phyloP scores from a whole-genome alignment of 2,888 invertebrate species.

The Pachydiplax longipennis region DNA sequence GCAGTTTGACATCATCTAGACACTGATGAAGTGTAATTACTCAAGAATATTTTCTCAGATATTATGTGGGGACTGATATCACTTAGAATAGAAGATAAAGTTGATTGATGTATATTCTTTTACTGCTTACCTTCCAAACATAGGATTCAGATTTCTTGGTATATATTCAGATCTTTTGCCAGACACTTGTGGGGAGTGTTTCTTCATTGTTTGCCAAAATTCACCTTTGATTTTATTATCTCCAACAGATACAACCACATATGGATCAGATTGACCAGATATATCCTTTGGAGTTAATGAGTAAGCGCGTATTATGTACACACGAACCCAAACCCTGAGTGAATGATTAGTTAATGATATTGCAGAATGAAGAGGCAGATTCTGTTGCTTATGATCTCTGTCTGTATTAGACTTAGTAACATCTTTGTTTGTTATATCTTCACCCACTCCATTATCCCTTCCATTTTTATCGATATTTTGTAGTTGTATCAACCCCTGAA shows the following conservation, averaged over 20 bases:
- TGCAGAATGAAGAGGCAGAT: too few relatives aligned
- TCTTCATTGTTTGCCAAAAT: not conserved
- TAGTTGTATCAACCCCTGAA: not conserved
- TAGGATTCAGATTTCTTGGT: conserved; percentile 78
- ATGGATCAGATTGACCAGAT: conserved; percentile 79
- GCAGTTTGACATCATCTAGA: too few relatives aligned
- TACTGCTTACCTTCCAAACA: conserved; percentile 75
- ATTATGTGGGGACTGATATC: too few relatives aligned
- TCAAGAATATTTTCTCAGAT: too few relatives aligned
- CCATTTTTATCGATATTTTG: not conserved
- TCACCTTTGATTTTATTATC: conserved; percentile 63
- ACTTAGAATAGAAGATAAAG: too few relatives aligned
- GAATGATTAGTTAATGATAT: not conserved
- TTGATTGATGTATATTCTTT: not conserved
- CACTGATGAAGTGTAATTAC: too few relatives aligned
- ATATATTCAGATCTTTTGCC: conserved; percentile 74
- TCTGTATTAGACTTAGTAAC: not conserved
- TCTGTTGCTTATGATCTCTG: not conserved
- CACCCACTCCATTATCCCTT: not conserved
- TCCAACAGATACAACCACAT: conserved; percentile 74
- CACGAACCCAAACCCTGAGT: conserved; percentile 71
- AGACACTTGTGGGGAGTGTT: not conserved
- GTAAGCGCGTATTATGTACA: conserved; percentile 78
- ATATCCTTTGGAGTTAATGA: conserved; percentile 76
- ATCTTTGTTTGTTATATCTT: not conserved